Base-by-base conservation (phyloP, 2,797 vertebrate genomes). In the Threskiornis aethiopicus region DNA sequence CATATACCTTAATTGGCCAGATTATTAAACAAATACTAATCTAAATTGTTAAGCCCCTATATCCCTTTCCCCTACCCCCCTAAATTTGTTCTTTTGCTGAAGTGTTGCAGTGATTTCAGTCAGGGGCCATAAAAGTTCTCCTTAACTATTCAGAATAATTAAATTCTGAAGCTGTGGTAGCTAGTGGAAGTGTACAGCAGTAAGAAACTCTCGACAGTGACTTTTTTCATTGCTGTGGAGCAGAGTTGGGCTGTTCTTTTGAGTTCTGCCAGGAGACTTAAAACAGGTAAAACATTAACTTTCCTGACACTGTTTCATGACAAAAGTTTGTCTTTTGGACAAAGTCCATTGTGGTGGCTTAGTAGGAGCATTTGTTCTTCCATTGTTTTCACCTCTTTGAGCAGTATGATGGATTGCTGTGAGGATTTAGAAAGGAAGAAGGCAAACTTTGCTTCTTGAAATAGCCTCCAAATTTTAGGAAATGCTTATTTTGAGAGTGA, bases 241-340 rank as follows among this genome's bases (percentile, higher is more conserved):
- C 29, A 41, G 67, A 83, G 37, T 10, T 49, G 55, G 75, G 55
- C 54, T 58, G 28, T 51, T 70, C 24, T 92, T 84, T 65, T 51
- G 51, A 11, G 4, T 64, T 91, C 46, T 84, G 44, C 64, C 70
- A 49, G 77, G 75, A 92, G 37, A 51, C 51, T 37, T 69, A 14
- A 61, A 75, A 11, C 52, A 47, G 28, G 87, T 94, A 37, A 96
- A 95, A 95, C 67, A 95, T 97, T 96, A 97, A 96, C 90, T 87
- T 80, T 5, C 6, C 72, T 88, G 75, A 49, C 58, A 11, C 46
- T 11, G 14, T 72, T 67, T n/a, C 37, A 61, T 84, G 64, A 64
- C 59, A 89, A 8, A 72, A 39, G 66, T 71, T 87, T 89, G 49
- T 75, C 54, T 77, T 78, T 44, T 0, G 20, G 87, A 42, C 84